Evolutionary conservation across 2,797 vertebrate species (phyloP), one percentile per base, ranked within the genome.

Genomic region (Pseudomugil gertrudae): DNA sequence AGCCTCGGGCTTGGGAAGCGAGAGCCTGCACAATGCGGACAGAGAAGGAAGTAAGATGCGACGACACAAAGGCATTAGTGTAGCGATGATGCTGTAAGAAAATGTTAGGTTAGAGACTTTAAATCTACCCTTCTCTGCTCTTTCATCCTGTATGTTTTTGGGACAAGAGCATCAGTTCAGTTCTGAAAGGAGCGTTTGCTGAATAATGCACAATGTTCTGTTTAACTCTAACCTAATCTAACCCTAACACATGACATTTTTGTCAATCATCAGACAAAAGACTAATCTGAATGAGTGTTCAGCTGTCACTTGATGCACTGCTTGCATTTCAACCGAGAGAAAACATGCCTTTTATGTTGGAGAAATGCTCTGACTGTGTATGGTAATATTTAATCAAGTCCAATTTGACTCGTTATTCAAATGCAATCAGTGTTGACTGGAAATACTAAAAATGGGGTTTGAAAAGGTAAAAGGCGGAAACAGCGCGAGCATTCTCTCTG

Each of bases 1-100:
- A 98, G 79, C 85, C 97, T 93, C 0, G 97, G 96, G 85, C 97
- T 98, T 0, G 97, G 89, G 84, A 98, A 98, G 54, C 97, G 94
- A 69, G 96, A 92, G 36, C 90, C 97, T 98, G 92, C 83, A 72
- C 78, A 75, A 90, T 73, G 84, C 91, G 67, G 35, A 33, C 8
- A 27, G 17, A 57, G 36, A 57, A 53, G 36, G 33, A 40, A 59
- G 55, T 19, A 26, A 38, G 23, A 2, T 27, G 24, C 19, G 3
- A 17, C 14, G 8, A 14, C 7, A 50, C 30, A 35, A n/a, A 33
- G 35, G 30, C 43, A 33, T 1, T 30, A 62, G 15, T 14, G 36
- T 15, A 14, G 17, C 15, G 36, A 33, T 15, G 13, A 24, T 30
- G 51, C 21, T 62, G 23, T 21, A 50, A 63, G 23, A 23, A n/a